phyloP scores from a whole-genome alignment of 2,113 vertebrate genomes.

The Ochotona curzoniae region DNA sequence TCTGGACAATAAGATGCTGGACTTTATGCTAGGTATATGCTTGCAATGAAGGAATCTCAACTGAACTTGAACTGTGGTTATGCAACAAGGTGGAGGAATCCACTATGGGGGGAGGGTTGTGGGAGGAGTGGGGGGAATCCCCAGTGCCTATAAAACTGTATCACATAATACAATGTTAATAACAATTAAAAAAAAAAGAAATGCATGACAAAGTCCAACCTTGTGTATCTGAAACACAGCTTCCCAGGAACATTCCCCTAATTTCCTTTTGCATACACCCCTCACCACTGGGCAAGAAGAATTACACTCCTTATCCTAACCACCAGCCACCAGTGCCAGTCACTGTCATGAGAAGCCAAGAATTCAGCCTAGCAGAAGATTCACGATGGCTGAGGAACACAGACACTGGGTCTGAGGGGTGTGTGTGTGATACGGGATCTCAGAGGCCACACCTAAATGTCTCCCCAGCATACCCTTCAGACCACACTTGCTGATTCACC shows the following conservation, averaged over 20 bases:
- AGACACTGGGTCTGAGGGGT: background rate
- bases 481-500: background rate
- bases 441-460: background rate
- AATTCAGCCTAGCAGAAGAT: background rate
- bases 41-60: too few species aligned
- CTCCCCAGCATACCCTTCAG: background rate
- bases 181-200: too few species aligned
- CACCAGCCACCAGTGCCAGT: background rate
- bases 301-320: constrained; percentile 2
- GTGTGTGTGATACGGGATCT: background rate
- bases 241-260: background rate
- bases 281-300: background rate
- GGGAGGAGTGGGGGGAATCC: too few species aligned
- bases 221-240: constrained; percentile 1
- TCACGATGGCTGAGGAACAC: background rate
- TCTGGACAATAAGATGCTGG: background rate
- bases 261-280: constrained; percentile 11
- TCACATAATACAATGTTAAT: background rate
- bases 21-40: too few species aligned
- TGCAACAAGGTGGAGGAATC: too few species aligned
- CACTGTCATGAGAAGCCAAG: background rate
- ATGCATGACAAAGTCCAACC: background rate
- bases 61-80: too few species aligned
- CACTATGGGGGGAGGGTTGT: too few species aligned
- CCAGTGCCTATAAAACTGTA: too few species aligned